Conservation (phyloP, 2,113 vertebrate species). For the Pyrgilauda ruficollis region DNA sequence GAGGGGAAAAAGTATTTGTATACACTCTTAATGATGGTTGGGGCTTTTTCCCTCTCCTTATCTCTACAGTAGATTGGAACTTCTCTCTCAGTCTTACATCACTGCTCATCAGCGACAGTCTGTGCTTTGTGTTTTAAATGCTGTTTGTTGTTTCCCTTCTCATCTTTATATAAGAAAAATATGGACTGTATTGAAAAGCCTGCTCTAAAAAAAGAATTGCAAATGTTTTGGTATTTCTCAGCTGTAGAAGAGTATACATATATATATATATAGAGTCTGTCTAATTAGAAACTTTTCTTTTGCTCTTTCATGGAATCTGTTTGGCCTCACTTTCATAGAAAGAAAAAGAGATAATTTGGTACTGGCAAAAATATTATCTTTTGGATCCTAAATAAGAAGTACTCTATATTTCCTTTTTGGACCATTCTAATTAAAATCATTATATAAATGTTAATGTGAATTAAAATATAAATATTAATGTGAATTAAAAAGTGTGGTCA, state of each 20-base stretch:
- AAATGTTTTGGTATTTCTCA: background rate
- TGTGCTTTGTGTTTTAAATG: background rate
- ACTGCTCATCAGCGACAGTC: background rate
- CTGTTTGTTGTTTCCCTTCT: background rate
- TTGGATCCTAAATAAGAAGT: background rate
- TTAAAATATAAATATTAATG: background rate
- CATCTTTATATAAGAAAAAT: background rate
- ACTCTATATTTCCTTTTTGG: background rate
- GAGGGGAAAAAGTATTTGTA: background rate
- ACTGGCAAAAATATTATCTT: background rate
- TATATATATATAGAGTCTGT: background rate
- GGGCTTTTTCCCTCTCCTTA: accelerated
- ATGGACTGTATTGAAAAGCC: background rate
- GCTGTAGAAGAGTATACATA: background rate
- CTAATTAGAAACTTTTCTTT: background rate
- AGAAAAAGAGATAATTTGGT: background rate
- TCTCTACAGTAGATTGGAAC: background rate
- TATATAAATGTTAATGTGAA: background rate
- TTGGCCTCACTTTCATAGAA: background rate
- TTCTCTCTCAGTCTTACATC: background rate
- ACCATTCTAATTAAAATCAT: background rate
- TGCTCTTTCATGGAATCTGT: background rate
- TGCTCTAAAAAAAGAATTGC: background rate
- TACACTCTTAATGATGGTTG: background rate
- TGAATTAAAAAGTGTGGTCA: background rate